These are phyloP conservation scores for Melitaea cinxia DNA, from an alignment of 1,140 invertebrate genomes.

Conservation along the genomic window DNA sequence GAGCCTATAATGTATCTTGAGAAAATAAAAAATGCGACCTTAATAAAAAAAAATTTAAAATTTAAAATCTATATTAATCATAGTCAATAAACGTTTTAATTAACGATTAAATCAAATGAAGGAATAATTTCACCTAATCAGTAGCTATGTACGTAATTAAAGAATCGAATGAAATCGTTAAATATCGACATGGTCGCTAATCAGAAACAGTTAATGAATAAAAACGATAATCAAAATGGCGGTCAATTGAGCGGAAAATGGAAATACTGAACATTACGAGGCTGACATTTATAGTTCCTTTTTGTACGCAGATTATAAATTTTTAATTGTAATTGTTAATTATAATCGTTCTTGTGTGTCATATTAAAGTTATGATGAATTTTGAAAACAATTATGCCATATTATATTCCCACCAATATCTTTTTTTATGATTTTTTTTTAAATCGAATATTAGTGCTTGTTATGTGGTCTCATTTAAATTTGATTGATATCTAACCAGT, in stretches of 20 bases:
- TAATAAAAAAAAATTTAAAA: too few species aligned
- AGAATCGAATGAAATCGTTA: constrained; percentile 58
- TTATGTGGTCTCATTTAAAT: too few species aligned
- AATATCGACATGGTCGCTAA: constrained; percentile 71
- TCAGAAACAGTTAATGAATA: constrained; percentile 75
- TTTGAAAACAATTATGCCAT: neutral
- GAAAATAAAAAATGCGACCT: too few species aligned
- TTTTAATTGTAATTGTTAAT: neutral
- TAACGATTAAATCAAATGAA: constrained; percentile 40
- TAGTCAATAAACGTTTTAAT: constrained; percentile 4
- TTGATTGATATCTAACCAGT: too few species aligned
- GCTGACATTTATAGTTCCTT: neutral
- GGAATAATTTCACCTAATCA: constrained; percentile 59
- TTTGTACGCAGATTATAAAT: too few species aligned
- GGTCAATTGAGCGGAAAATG: constrained; percentile 77
- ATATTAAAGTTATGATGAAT: neutral
- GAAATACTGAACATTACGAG: constrained; percentile 42
- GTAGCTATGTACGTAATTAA: constrained; percentile 60
- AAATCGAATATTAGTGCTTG: too few species aligned
- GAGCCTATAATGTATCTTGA: too few species aligned
- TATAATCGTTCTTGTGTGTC: neutral
- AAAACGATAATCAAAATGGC: constrained; percentile 69
- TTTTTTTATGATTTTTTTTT: too few species aligned
- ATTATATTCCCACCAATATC: too few species aligned
- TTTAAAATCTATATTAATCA: neutral